A percentile compares a stretch with the other conserved stretches of the same genome.
Evolutionary conservation across 2,888 invertebrate species (phyloP).

Genomic region (Apodemia mormo): DNA sequence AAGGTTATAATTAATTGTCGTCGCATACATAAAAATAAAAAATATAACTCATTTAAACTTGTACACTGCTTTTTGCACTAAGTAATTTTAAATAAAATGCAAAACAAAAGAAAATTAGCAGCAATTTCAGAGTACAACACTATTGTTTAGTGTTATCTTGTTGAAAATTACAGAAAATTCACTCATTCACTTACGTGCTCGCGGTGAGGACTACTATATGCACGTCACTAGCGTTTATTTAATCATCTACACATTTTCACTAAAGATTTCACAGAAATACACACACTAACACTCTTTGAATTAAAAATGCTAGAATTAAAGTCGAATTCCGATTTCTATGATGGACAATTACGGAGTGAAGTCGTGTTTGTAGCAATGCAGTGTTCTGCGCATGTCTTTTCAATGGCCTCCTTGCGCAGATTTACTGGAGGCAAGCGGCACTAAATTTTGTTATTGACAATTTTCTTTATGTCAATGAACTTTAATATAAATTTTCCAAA

Average conservation of each 20-base stretch:
- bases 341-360: conserved; percentile 57
- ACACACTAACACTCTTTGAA: conserved; percentile 49
- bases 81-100: no score
- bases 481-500: conserved; percentile 33
- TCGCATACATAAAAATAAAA: no score
- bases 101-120: no score
- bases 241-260: conserved; percentile 56
- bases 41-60: no score
- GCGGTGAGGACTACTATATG: neutral
- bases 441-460: conserved; percentile 70
- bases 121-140: no score
- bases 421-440: conserved; percentile 45
- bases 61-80: no score
- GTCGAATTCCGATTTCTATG: conserved; percentile 51
- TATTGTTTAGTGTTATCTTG: no score
- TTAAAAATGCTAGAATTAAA: conserved; percentile 27
- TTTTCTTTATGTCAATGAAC: conserved; percentile 66
- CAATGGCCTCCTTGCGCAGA: conserved; percentile 67
- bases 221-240: neutral
- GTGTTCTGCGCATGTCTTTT: conserved; percentile 74
- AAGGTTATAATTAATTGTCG: no score
- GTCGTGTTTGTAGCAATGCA: conserved; percentile 77
- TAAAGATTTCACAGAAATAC: conserved; percentile 34
- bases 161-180: no score
- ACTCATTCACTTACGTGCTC: neutral